Evolutionary conservation across 2,797 vertebrate species (phyloP).

Genomic region (Muscicapa comitata): DNA sequence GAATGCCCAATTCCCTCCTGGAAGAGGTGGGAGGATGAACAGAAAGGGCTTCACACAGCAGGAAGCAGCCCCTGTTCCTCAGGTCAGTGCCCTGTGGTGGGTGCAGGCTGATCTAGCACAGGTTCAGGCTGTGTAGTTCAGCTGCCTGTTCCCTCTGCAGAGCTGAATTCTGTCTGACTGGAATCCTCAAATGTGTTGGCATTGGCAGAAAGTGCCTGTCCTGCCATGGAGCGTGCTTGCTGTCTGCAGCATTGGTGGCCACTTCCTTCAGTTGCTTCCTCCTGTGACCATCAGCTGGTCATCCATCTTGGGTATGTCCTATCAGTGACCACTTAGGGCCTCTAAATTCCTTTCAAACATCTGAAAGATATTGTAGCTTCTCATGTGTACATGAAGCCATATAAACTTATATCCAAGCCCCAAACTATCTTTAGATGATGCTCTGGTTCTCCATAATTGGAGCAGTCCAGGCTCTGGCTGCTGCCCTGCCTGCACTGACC

Average conservation of each 20-base stretch:
- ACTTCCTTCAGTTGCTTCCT: not conserved
- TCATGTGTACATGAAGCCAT: not conserved
- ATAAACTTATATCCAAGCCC: not conserved
- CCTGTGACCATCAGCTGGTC: not conserved
- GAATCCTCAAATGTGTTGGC: not conserved
- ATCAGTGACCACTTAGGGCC: not conserved
- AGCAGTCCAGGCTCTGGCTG: not conserved
- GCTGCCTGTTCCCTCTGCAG: not conserved
- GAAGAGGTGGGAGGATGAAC: not conserved
- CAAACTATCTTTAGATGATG: not conserved
- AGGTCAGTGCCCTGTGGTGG: fast-evolving
- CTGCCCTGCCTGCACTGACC: not conserved
- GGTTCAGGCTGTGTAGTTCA: not conserved
- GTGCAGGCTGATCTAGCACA: not conserved
- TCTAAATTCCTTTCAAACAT: not conserved
- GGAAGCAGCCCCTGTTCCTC: not conserved
- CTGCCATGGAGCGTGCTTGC: fast-evolving
- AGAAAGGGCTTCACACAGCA: not conserved
- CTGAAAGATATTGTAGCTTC: not conserved
- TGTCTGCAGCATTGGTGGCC: not conserved
- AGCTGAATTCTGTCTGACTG: not conserved
- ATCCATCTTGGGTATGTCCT: fast-evolving
- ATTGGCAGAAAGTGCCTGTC: not conserved
- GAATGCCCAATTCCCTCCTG: not conserved
- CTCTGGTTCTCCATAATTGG: not conserved